Conservation (phyloP, 2,113 vertebrate genomes). For the Psephotus haematonotus region DNA sequence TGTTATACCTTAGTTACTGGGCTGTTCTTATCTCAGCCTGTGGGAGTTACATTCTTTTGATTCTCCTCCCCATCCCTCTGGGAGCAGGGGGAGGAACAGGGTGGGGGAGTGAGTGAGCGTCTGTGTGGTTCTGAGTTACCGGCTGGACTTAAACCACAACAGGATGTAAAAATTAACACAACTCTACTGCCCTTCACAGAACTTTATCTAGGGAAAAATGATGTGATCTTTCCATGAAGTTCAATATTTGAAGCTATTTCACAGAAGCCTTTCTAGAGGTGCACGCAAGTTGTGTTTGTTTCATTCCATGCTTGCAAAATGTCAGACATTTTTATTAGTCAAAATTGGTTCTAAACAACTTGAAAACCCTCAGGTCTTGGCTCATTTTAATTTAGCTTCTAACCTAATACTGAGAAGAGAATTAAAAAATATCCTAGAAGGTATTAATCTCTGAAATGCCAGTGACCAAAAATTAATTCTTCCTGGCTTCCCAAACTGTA, state of each 20-base stretch:
- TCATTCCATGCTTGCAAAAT: not conserved
- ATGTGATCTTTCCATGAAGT: not conserved
- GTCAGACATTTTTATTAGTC: not conserved
- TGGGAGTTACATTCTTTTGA: too few relatives aligned
- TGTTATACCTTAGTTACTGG: too few relatives aligned
- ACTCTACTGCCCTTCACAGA: not conserved
- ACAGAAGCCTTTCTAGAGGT: not conserved
- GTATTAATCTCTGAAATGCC: not conserved
- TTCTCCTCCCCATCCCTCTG: too few relatives aligned
- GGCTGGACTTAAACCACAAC: too few relatives aligned
- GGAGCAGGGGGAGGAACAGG: too few relatives aligned
- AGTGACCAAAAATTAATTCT: not conserved
- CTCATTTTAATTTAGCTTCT: conserved; percentile 1
- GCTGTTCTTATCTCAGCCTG: too few relatives aligned
- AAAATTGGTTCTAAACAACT: not conserved
- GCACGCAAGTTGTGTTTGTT: not conserved
- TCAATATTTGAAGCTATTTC: conserved; percentile 6
- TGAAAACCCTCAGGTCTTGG: not conserved
- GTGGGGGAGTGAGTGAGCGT: too few relatives aligned
- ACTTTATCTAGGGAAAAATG: not conserved
- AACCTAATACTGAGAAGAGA: not conserved
- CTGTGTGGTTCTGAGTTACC: too few relatives aligned
- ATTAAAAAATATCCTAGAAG: not conserved
- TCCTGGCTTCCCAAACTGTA: not conserved
- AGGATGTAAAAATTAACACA: conserved; percentile 15